These are phyloP conservation scores for Phaenicophaeus curvirostris DNA, from an alignment of 2,797 vertebrate genomes.

Conservation along the genomic window DNA sequence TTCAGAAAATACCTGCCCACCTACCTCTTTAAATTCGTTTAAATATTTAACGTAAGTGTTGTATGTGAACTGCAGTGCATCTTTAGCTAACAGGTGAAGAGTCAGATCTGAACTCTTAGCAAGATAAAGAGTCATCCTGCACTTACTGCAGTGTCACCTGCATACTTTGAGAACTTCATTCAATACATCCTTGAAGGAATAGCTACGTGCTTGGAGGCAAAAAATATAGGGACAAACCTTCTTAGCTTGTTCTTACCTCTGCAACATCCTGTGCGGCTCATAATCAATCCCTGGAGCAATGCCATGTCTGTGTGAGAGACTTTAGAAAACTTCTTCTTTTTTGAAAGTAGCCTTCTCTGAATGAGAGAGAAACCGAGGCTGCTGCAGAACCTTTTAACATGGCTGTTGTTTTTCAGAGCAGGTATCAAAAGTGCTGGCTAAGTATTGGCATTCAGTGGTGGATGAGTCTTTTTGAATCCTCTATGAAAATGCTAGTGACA, in stretches of 20 bases:
- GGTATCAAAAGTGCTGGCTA: neutral
- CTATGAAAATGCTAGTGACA: neutral
- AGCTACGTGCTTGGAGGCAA: neutral
- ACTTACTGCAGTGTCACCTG: rapidly evolving
- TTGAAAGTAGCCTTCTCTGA: neutral
- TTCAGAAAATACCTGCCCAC: neutral
- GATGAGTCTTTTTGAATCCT: neutral
- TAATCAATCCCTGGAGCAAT: rapidly evolving
- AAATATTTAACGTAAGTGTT: neutral
- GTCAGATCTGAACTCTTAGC: neutral
- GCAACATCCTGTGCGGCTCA: neutral
- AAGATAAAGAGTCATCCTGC: neutral
- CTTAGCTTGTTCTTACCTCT: neutral
- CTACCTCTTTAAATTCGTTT: neutral
- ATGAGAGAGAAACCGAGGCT: neutral
- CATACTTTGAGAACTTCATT: neutral
- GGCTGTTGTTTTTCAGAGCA: neutral
- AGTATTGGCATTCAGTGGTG: neutral
- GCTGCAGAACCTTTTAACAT: neutral
- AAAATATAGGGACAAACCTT: neutral
- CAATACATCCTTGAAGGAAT: neutral
- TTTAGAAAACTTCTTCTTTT: neutral
- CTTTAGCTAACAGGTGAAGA: neutral
- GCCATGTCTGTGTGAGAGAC: neutral
- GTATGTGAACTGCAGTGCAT: neutral